Base-by-base conservation (phyloP, 2,888 invertebrate species). In the Noctua janthina region DNA sequence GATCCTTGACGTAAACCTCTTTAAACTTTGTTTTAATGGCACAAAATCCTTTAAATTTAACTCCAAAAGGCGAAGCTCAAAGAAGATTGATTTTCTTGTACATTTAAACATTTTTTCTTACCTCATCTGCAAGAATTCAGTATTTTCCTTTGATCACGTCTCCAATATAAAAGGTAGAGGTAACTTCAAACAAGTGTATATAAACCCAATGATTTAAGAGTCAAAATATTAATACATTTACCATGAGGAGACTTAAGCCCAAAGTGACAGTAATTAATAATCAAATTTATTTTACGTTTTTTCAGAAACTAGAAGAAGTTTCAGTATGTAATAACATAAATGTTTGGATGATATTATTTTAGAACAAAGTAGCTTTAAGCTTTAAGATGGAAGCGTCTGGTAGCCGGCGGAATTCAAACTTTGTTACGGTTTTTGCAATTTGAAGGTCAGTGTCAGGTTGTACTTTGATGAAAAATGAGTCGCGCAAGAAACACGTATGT, bases 131-230 rank as follows among this genome's bases (percentile, higher is more conserved):
- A 70, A 74, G 59, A 76, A 74, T 67, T 83, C 75, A 83, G 76
- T 73, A 1, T 76, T 71, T 74, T 62, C 39, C 62, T 85, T 87
- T 85, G 87, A 85, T 85, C 75, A 39, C 49, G 46, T 56, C 51
- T 29, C 17, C 17, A 59, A 56, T 70, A 51, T 68, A 72, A 74
- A 82, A 56, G 23, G 59, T 67, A 35, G 23, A 81, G 23, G 43
- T 54, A 51, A 70, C 49, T 70, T 43, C 39, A 54, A 68, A 78
- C 73, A 35, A 64, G 56, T 76, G 23, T 46, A 46, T 20, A 15
- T 54, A 35, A 7, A 7, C 10, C 6, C 6, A 6, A 62, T 68
- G 76, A 51, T 80, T 43, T 67, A 49, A 49, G 6, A 59, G 43
- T 20, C 6, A 43, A 54, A 68, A 62, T 67, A 10, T 35, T 8